Percentiles rank a stretch among this genome's conserved stretches.
Evolutionary conservation across 2,888 invertebrate species (phyloP).

Genomic region (Drosophila testacea): DNA sequence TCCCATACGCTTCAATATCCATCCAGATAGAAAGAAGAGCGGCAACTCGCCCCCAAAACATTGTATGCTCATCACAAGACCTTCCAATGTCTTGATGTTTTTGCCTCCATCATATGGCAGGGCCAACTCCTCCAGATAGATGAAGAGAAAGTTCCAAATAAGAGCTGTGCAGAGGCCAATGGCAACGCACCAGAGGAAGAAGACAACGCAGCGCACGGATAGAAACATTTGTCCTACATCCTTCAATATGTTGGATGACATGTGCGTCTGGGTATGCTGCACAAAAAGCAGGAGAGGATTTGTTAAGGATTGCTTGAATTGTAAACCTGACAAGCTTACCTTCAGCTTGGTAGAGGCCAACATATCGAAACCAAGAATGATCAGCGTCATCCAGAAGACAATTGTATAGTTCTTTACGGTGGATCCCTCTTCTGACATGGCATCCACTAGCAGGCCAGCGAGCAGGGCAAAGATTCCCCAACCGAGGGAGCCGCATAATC

Average conservation of each 20-base stretch:
- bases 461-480: constrained; percentile 92
- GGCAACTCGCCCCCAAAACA: constrained; percentile 94
- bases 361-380: constrained; percentile 89
- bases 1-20: constrained; percentile 91
- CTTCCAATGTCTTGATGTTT: constrained; percentile 91
- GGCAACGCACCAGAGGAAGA: constrained; percentile 91
- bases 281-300: background rate
- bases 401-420: constrained; percentile 89
- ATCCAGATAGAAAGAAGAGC: constrained; percentile 93
- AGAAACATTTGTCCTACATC: constrained; percentile 89
- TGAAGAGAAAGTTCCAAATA: constrained; percentile 95
- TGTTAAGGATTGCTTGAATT: background rate
- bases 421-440: constrained; percentile 88
- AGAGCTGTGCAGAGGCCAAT: constrained; percentile 94
- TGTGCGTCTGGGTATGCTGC: constrained; percentile 88
- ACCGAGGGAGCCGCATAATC: constrained; percentile 95
- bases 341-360: constrained; percentile 88
- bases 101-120: constrained; percentile 83
- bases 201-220: constrained; percentile 89
- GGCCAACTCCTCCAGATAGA: constrained; percentile 92
- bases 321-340: constrained; percentile 82
- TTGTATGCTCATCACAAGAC: constrained; percentile 91
- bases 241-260: constrained; percentile 88
- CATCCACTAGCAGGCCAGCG: constrained; percentile 92
- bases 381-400: constrained; percentile 92